These are phyloP conservation scores for Megaptera novaeangliae DNA, from an alignment of 2,113 vertebrate species.

Conservation along the genomic window DNA sequence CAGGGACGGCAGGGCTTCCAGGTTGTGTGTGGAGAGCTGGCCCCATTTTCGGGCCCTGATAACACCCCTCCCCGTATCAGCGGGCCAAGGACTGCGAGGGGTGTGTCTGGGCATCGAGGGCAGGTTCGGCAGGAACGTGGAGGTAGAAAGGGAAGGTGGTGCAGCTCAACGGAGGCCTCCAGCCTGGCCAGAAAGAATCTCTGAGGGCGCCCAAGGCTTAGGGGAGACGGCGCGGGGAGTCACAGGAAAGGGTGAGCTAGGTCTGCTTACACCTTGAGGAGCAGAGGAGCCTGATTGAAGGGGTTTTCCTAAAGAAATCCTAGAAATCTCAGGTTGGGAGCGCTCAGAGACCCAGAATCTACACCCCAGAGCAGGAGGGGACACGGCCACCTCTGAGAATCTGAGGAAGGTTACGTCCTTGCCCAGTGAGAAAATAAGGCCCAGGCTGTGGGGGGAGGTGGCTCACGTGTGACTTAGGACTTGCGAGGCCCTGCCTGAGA, in stretches of 20 bases:
- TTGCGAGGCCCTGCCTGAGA: background rate
- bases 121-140: background rate
- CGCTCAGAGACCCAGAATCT: no score
- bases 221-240: fast-evolving
- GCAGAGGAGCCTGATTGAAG: background rate
- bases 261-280: background rate
- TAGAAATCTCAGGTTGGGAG: background rate
- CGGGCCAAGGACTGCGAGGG: background rate
- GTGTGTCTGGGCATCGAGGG: background rate
- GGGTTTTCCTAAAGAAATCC: background rate
- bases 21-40: background rate
- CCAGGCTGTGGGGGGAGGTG: background rate
- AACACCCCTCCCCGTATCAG: background rate
- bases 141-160: background rate
- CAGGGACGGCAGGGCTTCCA: background rate
- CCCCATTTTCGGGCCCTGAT: background rate
- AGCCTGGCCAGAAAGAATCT: background rate
- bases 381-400: background rate
- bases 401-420: background rate
- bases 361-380: background rate
- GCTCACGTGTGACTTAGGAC: background rate
- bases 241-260: background rate
- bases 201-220: background rate
- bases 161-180: background rate
- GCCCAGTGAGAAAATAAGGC: background rate